Evolutionary conservation across 2,888 invertebrate genomes (phyloP).

Genomic region (Drosophila basisetae): DNA sequence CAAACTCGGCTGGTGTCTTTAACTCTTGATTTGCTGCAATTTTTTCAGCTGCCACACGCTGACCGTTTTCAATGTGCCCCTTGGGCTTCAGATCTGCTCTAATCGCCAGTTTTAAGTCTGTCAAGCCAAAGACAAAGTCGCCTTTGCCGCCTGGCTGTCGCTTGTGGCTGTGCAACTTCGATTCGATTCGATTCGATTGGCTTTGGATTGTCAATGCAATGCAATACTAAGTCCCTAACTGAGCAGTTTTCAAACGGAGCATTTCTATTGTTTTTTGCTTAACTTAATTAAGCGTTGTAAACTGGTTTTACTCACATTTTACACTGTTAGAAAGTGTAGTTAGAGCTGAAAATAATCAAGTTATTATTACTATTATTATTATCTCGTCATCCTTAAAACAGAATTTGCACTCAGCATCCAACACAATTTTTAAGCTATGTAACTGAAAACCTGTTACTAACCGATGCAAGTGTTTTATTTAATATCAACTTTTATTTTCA

Average conservation of each 20-base stretch:
- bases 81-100: conserved; percentile 35
- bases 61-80: conserved; percentile 30
- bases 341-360: background rate
- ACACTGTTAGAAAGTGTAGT: background rate
- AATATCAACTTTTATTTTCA: background rate
- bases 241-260: conserved; percentile 44
- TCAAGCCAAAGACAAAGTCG: conserved; percentile 18
- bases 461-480: background rate
- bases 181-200: conserved; percentile 10
- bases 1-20: conserved; percentile 9
- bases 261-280: conserved; percentile 46
- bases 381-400: background rate
- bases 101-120: conserved; percentile 45
- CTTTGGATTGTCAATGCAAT: conserved; percentile 19
- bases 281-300: conserved; percentile 62
- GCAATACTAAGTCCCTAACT: conserved; percentile 39
- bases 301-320: conserved; percentile 9
- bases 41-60: conserved; percentile 39
- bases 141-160: conserved; percentile 1
- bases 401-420: background rate
- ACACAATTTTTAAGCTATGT: background rate
- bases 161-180: conserved; percentile 31
- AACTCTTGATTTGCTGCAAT: conserved; percentile 60
- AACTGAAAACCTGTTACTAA: background rate
- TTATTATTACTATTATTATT: background rate